Base-by-base conservation (phyloP, 1,140 invertebrate genomes). In the Lepidurus apus region DNA sequence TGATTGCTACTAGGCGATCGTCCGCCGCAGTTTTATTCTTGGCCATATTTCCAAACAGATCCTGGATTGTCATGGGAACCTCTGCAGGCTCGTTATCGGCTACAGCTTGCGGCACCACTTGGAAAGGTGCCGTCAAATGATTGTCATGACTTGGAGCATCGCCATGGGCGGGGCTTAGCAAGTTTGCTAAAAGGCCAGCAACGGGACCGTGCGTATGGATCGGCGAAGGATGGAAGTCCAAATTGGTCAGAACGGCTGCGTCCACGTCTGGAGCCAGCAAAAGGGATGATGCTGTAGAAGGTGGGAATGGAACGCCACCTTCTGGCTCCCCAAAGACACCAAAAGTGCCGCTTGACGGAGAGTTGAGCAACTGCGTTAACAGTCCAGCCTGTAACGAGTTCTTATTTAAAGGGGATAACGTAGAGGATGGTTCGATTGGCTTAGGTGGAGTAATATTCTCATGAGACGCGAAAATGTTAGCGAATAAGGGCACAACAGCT, bases 331-430 rank as follows among this genome's bases (percentile, higher is more conserved):
- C 53, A 17, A 65, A 65, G 53, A 65, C 53, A 3, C 53, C 53
- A 17, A 65, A 65, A 65, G 53, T 65, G 21, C 53, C 53, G 21
- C 53, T 65, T 65, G 53, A n/a, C 21, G 53, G 53, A n/a, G 53
- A 9, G 53, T 65, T 65, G 3, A 65, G 13, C 53, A 65, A 65
- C 53, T 65, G 53, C 53, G 53, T 65, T 13, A 65, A 21, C 8
- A 65, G 53, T 65, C 53, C 53, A 65, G 53, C 53, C 21, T 65
- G 53, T 7, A 17, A 7, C 17, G 53, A 65, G 53, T 65, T 65
- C 13, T 65, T 65, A 21, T 65, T 21, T 17, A 65, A 65, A 9
- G 53, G 53, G 21, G 53, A 65, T 65, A 65, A 65, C 5, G 53
- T 13, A 65, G 53, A n/a, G 6, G 21, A 21, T 17, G 17, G n/a